Evolutionary conservation across 2,888 invertebrate genomes (phyloP), one percentile per base, ranked within the genome.

Genomic region (Halictus ligatus): DNA sequence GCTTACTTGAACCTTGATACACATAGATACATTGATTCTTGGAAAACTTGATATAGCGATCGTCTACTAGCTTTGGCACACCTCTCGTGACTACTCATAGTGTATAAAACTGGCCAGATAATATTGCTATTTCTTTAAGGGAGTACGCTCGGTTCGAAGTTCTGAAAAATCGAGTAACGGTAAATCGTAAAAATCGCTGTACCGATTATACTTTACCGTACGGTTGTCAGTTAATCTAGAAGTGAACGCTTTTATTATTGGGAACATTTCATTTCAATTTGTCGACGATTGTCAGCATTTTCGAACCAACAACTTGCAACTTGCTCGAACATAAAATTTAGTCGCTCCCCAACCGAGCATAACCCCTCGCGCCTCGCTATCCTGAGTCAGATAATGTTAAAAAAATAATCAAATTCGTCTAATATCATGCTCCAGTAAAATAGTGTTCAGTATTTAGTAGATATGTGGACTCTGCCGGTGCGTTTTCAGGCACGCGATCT

Each of bases 381-480:
- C 58, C n/a, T 21, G 4, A 58, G 12, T 58, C 54, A 12, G 12
- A 64, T 18, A 18, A 64, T 29, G 15, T 64, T 64, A 64, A 29
- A 64, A 64, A 64, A 29, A 64, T 50, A 58, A n/a, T 58, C n/a
- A n/a, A 12, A n/a, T 58, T 58, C n/a, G 10, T n/a, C 12, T 29
- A 64, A 15, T 64, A 29, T 15, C 15, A 15, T 64, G 64, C 64
- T 64, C 64, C 29, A 64, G 15, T 64, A 29, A 64, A 64, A 29
- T 64, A 29, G 29, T 29, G 15, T 64, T 29, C 18, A 29, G 15
- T 64, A 15, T 64, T 64, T 7, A 15, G 18, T 29, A 69, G 21
- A 69, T 35, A 78, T 18, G 50, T 40, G 54, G 50, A 50, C 50
- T 67, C 50, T 77, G n/a, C 10, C 35, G 50, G 48, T 76, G 46